Conservation (phyloP, 2,113 vertebrate species). For the Dolichallabes microphthalmus region DNA sequence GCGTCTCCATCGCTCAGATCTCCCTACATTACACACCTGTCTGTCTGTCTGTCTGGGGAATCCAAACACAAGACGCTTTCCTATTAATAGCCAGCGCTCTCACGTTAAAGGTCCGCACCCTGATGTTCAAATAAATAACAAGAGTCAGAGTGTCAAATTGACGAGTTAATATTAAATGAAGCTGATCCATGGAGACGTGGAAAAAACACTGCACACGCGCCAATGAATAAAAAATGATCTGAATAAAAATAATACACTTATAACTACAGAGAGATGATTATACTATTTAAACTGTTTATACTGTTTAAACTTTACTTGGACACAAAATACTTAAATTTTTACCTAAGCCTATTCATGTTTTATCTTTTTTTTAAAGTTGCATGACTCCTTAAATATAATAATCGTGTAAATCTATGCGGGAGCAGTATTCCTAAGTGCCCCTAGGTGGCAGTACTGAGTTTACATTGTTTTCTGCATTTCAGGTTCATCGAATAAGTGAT, state of each 20-base stretch:
- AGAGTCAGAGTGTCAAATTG: slow-evolving; percentile 40
- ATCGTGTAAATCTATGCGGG: no score
- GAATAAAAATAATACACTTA: slow-evolving; percentile 11
- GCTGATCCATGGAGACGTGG: slow-evolving; percentile 50
- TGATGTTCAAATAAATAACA: slow-evolving; percentile 32
- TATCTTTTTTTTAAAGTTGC: not conserved
- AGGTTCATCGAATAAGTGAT: slow-evolving; percentile 23
- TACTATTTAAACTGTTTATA: not conserved
- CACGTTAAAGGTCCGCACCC: slow-evolving; percentile 31
- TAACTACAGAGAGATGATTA: not conserved
- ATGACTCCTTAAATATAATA: not conserved
- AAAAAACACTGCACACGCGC: slow-evolving; percentile 1
- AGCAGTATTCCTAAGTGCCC: not conserved
- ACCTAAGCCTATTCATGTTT: not conserved
- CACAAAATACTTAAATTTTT: no score
- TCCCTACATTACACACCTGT: slow-evolving; percentile 30
- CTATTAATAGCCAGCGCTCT: not conserved
- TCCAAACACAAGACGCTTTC: not conserved
- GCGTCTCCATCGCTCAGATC: slow-evolving; percentile 68
- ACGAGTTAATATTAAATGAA: slow-evolving; percentile 56
- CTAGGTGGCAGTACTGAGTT: slow-evolving; percentile 18
- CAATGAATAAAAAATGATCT: slow-evolving; percentile 29
- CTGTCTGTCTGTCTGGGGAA: no score
- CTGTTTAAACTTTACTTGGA: not conserved
- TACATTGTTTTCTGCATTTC: not conserved